Evolutionary conservation across 2,113 vertebrate genomes (phyloP).

Genomic region (Phylloscopus trochiloides): DNA sequence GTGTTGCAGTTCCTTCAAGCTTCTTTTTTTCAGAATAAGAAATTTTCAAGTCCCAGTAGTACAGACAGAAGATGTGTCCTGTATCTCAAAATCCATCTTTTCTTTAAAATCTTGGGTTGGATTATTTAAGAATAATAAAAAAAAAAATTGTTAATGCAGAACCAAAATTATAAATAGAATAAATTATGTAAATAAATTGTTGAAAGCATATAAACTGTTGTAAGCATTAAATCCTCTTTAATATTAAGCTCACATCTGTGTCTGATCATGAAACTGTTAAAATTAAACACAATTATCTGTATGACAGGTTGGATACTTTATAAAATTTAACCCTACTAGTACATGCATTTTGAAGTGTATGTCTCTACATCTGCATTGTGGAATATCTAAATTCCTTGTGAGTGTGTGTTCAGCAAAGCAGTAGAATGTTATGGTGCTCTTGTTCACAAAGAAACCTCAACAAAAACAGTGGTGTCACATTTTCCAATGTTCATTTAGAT

Average conservation of each 20-base stretch:
- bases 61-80: background rate
- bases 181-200: background rate
- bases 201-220: background rate
- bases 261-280: slow-evolving; percentile 56
- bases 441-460: background rate
- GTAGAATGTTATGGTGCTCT: background rate
- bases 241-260: slow-evolving; percentile 49
- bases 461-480: background rate
- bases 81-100: background rate
- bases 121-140: background rate
- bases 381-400: background rate
- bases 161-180: slow-evolving; percentile 8
- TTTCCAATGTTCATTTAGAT: background rate
- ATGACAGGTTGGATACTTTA: slow-evolving; percentile 29
- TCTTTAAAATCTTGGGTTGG: background rate
- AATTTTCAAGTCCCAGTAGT: background rate
- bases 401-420: background rate
- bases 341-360: background rate
- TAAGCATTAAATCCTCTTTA: slow-evolving; percentile 30
- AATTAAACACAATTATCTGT: slow-evolving; percentile 57
- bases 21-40: background rate
- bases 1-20: background rate
- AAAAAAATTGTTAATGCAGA: background rate
- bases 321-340: slow-evolving; percentile 36
- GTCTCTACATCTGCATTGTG: background rate